Evolutionary conservation across 92 coral and sea anemone species (phyloP).

Genomic region (Zoanthus solanderi): DNA sequence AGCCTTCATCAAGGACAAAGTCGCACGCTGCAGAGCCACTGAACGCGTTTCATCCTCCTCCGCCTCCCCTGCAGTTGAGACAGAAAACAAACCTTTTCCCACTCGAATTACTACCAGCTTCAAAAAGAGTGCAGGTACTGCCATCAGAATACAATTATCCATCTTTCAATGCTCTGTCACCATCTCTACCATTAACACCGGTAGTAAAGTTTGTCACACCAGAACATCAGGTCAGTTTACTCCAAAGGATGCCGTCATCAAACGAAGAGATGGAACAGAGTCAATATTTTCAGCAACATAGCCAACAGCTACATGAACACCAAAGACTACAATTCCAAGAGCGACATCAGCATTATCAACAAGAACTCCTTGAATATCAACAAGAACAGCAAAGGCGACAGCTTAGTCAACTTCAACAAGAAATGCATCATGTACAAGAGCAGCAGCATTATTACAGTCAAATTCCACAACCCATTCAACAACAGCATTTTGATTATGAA

Average conservation of each 20-base stretch:
- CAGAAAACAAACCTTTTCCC: neutral
- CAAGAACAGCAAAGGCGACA: neutral
- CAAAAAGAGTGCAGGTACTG: conserved; percentile 1
- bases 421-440: neutral
- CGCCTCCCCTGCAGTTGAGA: neutral
- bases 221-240: neutral
- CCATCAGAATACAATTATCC: neutral
- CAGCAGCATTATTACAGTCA: conserved; percentile 2
- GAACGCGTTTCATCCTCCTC: neutral
- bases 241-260: neutral
- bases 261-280: neutral
- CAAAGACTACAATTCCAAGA: neutral
- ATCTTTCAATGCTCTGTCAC: neutral
- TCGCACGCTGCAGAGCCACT: neutral
- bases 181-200: conserved; percentile 27
- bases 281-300: neutral
- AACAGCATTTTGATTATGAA: neutral
- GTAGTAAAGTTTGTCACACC: neutral
- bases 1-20: neutral
- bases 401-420: neutral
- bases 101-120: neutral
- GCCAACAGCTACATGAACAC: neutral
- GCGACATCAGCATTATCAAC: neutral
- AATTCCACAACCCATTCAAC: neutral
- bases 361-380: neutral